These are phyloP conservation scores for Siniperca chuatsi DNA, from an alignment of 2,113 vertebrate genomes.

Conservation along the genomic window DNA sequence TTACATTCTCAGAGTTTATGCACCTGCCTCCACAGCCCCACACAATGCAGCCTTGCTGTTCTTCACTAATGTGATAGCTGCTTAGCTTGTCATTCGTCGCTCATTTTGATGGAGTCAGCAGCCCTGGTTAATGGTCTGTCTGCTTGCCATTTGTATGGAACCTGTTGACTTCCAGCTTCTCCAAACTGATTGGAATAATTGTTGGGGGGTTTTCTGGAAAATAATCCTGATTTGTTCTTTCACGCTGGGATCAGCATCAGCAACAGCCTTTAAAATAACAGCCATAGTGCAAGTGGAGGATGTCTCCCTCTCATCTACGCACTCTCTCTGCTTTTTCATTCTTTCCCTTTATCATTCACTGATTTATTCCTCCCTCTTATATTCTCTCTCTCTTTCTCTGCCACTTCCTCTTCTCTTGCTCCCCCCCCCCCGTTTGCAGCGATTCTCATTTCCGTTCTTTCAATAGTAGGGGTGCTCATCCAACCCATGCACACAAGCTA, in stretches of 20 bases:
- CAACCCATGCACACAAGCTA: slow-evolving; percentile 51
- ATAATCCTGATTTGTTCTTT: slow-evolving; percentile 37
- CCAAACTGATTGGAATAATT: slow-evolving; percentile 15
- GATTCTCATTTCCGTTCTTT: slow-evolving; percentile 71
- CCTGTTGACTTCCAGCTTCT: slow-evolving; percentile 59
- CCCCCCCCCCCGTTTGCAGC: slow-evolving; percentile 35
- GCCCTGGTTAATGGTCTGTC: slow-evolving; percentile 59
- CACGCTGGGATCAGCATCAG: slow-evolving; percentile 18
- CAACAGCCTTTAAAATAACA: slow-evolving; percentile 14
- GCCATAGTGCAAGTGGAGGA: not conserved
- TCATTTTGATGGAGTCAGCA: slow-evolving; percentile 64
- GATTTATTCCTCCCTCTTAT: slow-evolving; percentile 26
- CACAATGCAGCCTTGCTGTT: slow-evolving; percentile 24
- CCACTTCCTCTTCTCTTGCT: slow-evolving; percentile 33
- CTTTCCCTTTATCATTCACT: slow-evolving; percentile 20
- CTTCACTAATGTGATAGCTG: slow-evolving; percentile 51
- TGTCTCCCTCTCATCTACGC: not conserved
- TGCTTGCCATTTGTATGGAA: slow-evolving; percentile 47
- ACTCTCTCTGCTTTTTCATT: slow-evolving; percentile 11
- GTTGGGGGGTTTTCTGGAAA: not conserved
- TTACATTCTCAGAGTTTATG: slow-evolving; percentile 22
- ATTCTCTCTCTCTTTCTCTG: slow-evolving; percentile 29
- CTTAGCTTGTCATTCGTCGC: slow-evolving; percentile 58
- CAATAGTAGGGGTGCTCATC: slow-evolving; percentile 60
- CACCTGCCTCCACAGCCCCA: not conserved